Evolutionary conservation across 2,888 invertebrate genomes (phyloP).

Genomic region (Eupithecia inturbata): DNA sequence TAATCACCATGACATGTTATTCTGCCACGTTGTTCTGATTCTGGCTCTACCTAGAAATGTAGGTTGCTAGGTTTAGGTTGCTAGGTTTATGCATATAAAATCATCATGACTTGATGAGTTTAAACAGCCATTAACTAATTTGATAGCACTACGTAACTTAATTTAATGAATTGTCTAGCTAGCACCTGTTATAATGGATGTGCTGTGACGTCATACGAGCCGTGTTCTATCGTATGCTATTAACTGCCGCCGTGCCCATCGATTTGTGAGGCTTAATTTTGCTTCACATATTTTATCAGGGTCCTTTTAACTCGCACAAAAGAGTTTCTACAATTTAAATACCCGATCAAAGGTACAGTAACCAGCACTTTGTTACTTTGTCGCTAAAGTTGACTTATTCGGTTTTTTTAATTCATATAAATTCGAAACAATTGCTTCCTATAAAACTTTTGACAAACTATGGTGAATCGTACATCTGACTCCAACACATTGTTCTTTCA

Average conservation of each 20-base stretch:
- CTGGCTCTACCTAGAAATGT: not conserved
- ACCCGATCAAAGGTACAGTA: not conserved
- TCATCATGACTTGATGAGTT: not conserved
- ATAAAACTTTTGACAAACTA: too few species aligned
- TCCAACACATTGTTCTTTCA: too few species aligned
- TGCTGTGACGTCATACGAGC: constrained; percentile 5
- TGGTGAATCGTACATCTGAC: too few species aligned
- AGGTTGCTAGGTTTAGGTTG: not conserved
- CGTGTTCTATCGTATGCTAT: not conserved
- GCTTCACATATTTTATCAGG: not conserved
- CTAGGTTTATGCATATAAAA: not conserved
- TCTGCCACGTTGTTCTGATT: not conserved
- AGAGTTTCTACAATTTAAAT: not conserved
- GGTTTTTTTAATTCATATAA: too few species aligned
- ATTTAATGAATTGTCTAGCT: constrained; percentile 17
- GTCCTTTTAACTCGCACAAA: not conserved
- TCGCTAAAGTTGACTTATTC: too few species aligned
- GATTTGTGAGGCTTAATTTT: not conserved
- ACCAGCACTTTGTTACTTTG: too few species aligned
- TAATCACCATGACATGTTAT: too few species aligned
- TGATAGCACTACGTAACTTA: constrained; percentile 27
- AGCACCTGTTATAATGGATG: constrained; percentile 8
- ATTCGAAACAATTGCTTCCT: too few species aligned
- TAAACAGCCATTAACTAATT: constrained; percentile 24
- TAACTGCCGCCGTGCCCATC: not conserved